phyloP scores from a whole-genome alignment of 2,888 invertebrate genomes.

The Ennomos quercinarius region DNA sequence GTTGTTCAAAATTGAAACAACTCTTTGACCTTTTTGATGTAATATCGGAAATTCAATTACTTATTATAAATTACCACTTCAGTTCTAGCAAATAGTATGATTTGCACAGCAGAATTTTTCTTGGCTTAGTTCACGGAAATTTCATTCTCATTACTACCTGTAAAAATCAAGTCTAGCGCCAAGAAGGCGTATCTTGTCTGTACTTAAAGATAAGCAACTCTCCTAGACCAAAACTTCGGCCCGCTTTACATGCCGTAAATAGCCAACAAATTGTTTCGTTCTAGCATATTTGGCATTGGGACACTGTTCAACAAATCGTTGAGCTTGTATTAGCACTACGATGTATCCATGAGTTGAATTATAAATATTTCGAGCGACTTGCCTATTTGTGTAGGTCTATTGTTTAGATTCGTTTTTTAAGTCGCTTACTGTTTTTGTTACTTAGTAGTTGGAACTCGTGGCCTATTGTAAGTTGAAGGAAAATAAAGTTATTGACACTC shows the following conservation, averaged over 20 bases:
- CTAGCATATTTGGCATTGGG: slow-evolving; percentile 79
- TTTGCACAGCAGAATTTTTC: too few relatives aligned
- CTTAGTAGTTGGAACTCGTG: slow-evolving; percentile 21
- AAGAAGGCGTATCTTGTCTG: slow-evolving; percentile 21
- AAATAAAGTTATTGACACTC: slow-evolving; percentile 20
- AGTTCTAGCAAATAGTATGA: too few relatives aligned
- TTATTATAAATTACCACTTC: too few relatives aligned
- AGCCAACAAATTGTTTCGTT: slow-evolving; percentile 71
- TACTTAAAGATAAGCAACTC: slow-evolving; percentile 34
- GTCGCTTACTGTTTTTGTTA: slow-evolving; percentile 16
- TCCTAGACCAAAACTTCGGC: slow-evolving; percentile 50
- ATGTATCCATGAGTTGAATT: slow-evolving; percentile 66
- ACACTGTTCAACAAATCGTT: slow-evolving; percentile 73
- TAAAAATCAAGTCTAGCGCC: slow-evolving; percentile 13
- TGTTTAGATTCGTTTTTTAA: slow-evolving; percentile 19
- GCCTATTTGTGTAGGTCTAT: slow-evolving; percentile 15
- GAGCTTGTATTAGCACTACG: slow-evolving; percentile 73
- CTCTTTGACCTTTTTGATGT: slow-evolving; percentile 1
- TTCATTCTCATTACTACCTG: slow-evolving; percentile 12
- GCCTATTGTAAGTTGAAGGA: slow-evolving; percentile 17
- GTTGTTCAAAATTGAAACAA: background rate
- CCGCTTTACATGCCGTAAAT: slow-evolving; percentile 74
- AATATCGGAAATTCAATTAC: too few relatives aligned
- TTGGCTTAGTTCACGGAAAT: background rate
- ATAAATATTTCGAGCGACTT: slow-evolving; percentile 40